Conservation (phyloP, 2,888 invertebrate genomes). For the Autographa pulchrina region DNA sequence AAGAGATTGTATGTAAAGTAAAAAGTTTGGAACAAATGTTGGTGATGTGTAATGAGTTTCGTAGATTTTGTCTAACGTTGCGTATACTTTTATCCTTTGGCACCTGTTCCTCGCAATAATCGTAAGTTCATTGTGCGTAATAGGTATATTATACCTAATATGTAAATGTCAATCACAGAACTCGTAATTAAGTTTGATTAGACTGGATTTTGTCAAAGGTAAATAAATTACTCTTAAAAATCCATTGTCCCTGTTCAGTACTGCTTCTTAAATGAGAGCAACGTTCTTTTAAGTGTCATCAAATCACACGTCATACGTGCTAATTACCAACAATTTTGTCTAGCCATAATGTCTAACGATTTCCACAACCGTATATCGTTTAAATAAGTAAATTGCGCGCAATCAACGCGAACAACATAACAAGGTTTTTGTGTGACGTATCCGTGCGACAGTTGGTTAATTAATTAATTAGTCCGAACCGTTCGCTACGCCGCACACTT, state of each 20-base stretch:
- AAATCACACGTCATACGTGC: not conserved
- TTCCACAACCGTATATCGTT: constrained; percentile 7
- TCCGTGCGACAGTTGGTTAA: constrained; percentile 34
- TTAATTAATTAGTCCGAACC: constrained; percentile 45
- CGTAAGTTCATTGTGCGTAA: no score
- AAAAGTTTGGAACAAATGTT: constrained; percentile 3
- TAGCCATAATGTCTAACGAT: not conserved
- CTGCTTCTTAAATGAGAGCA: no score
- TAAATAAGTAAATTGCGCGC: constrained; percentile 5
- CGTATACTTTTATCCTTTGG: constrained; percentile 4
- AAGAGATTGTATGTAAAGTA: not conserved
- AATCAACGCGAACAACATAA: not conserved
- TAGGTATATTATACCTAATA: no score
- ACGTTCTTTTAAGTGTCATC: not conserved
- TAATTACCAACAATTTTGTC: not conserved
- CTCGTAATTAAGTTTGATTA: no score
- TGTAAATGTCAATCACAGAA: no score
- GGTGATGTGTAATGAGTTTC: constrained; percentile 4
- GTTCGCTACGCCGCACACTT: constrained; percentile 17
- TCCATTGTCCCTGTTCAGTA: no score
- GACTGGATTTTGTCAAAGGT: no score
- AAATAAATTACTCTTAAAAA: no score
- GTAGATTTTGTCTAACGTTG: not conserved
- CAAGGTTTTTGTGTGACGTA: constrained; percentile 16
- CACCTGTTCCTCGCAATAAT: not conserved